Percentiles rank a stretch among this genome's conserved stretches.
phyloP scores from a whole-genome alignment of 2,113 vertebrate species.

The Corythoichthys intestinalis region DNA sequence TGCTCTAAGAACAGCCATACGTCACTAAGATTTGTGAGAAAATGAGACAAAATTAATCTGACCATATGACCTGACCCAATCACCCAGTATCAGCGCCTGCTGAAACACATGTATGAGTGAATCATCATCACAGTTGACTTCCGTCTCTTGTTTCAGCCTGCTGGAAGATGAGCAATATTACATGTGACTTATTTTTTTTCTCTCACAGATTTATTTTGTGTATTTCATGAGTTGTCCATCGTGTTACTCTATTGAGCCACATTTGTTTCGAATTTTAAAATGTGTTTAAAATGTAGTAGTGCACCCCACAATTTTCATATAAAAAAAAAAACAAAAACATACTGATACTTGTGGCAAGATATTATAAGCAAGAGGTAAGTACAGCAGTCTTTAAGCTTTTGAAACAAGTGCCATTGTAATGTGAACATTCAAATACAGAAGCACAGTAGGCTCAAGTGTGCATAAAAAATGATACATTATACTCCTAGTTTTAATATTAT shows the following conservation, averaged over 20 bases:
- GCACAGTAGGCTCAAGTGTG: no score
- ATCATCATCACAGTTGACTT: conserved; percentile 18
- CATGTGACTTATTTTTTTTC: neutral
- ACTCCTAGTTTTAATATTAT: no score
- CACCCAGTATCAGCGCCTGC: conserved; percentile 26
- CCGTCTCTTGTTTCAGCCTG: conserved; percentile 1
- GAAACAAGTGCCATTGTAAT: no score
- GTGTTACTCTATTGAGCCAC: neutral
- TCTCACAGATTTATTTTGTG: neutral
- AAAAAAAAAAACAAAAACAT: no score
- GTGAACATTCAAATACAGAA: no score
- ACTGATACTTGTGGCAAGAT: no score
- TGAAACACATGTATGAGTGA: conserved; percentile 5
- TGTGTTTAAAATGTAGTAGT: neutral
- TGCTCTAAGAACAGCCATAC: conserved; percentile 10
- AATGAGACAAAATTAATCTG: conserved; percentile 29
- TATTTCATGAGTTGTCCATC: neutral
- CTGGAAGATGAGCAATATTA: neutral
- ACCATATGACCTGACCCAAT: conserved; percentile 39
- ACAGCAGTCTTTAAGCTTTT: no score
- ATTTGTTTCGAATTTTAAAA: neutral
- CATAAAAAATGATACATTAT: no score
- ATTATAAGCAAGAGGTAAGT: no score
- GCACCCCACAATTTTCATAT: no score
- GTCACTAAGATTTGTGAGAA: conserved; percentile 29